Evolutionary conservation across 1,140 invertebrate species (phyloP), one percentile per base, ranked within the genome.

Genomic region (Gonatopus flavifemur): DNA sequence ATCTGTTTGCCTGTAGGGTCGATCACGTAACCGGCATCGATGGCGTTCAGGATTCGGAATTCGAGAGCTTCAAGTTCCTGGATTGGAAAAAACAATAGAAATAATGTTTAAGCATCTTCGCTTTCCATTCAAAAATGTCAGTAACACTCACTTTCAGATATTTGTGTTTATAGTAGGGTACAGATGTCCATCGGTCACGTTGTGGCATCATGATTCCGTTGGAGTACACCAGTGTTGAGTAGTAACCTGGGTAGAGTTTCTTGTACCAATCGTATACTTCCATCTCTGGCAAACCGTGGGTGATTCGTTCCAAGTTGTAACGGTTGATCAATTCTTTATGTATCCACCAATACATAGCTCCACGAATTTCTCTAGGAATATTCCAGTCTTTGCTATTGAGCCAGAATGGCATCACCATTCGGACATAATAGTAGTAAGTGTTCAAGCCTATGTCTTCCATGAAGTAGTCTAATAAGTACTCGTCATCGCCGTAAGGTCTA

Each of bases 371-470:
- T 49, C 77, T 80, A 19, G 79, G 64, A 15, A 83, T 72, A n/a
- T 74, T 69, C 15, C 80, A 69, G 21, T 83, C 72, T 19, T 80
- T 76, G 32, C 78, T 77, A 25, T 77, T 78, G 57, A 85, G 61
- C 82, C 83, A 88, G 80, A 83, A 84, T 40, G 88, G 86, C 69
- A 84, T 84, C 20, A 81, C 73, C 40, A 81, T 67, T 54, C 87
- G 83, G 77, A 84, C 81, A 70, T 87, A 84, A 72, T 82, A 87
- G 76, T 89, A 87, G 70, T 80, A 88, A 6, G 82, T 66, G 71
- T 89, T 90, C 40, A 87, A 71, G 33, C 83, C 82, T 49, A 85
- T 74, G 63, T 88, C 88, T 59, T 90, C 85, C 21, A 83, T 86
- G 74, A 87, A 89, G 77, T 91, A 90, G 21, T 83, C 78, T 15